These are phyloP conservation scores for cattle (Bos taurus) DNA, from an alignment of 2,113 vertebrate genomes.

Conservation along the genomic window ARS-UCD2.0 NC_037335.1:1253501-1254000, in stretches of 20 bases:
- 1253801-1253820: conserved; percentile 28
- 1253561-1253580: neutral
- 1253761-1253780: conserved; percentile 40
- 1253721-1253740: conserved; percentile 40
- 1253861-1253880: neutral
- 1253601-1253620: neutral
- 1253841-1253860: neutral
- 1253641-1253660: conserved; percentile 33
- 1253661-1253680: conserved; percentile 1
- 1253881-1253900: neutral
- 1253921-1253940: neutral
- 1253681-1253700: conserved; percentile 59
- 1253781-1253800: neutral
- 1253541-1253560: conserved; percentile 42
- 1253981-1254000: neutral
- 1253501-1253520: conserved; percentile 34
- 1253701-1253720: conserved; percentile 36
- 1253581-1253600: neutral
- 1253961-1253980: neutral
- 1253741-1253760: conserved; percentile 37
- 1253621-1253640: conserved; percentile 29
- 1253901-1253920: neutral
- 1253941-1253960: neutral
- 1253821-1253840: neutral
- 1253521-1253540: conserved; percentile 27